A percentile compares a stretch with the other conserved stretches of the same genome.
These are phyloP conservation scores for Drosophila multiciliata DNA, from an alignment of 2,888 invertebrate genomes.

Conservation along the genomic window DNA sequence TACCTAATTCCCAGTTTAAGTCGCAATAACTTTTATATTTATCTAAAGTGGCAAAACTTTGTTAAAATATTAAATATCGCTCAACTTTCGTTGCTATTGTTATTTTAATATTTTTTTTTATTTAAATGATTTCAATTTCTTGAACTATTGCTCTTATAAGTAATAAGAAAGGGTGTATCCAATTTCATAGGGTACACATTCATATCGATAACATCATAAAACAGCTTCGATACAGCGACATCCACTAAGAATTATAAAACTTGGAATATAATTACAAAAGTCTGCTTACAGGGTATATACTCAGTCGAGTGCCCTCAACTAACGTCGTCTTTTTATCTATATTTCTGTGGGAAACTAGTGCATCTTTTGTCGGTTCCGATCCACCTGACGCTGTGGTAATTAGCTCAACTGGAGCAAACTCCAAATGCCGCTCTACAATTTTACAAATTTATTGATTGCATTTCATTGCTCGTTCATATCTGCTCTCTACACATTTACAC, in stretches of 20 bases:
- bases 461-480: slow-evolving; percentile 46
- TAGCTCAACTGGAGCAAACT: slow-evolving; percentile 25
- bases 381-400: slow-evolving; percentile 44
- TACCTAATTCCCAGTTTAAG: background rate
- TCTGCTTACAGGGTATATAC: background rate
- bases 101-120: background rate
- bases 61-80: background rate
- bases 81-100: background rate
- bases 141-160: background rate
- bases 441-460: slow-evolving; percentile 56
- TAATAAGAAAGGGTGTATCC: background rate
- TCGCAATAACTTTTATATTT: background rate
- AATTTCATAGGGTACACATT: background rate
- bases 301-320: background rate
- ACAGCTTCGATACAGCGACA: background rate
- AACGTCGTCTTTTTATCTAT: background rate
- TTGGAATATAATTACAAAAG: background rate
- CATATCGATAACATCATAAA: background rate
- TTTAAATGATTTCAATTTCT: background rate
- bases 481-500: slow-evolving; percentile 8
- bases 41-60: background rate
- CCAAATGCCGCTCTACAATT: slow-evolving; percentile 23
- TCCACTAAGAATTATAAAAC: background rate
- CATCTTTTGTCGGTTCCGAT: background rate
- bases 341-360: slow-evolving; percentile 1